Conservation (phyloP, 2,888 invertebrate genomes). For the Caenorhabditis panamensis region DNA sequence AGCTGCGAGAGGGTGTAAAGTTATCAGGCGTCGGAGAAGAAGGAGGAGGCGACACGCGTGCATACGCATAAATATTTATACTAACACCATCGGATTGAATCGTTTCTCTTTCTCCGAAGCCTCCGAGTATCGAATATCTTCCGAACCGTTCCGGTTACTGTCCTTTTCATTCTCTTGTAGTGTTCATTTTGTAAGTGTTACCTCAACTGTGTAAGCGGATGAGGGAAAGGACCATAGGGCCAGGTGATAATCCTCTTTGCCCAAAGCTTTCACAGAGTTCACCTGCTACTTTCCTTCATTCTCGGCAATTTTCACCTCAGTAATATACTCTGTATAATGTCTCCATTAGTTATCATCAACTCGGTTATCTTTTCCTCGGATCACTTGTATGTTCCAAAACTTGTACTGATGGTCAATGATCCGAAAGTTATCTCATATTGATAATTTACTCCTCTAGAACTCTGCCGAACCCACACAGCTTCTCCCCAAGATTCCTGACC, state of each 20-base stretch:
- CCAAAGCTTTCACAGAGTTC: neutral
- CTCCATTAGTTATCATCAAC: neutral
- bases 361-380: neutral
- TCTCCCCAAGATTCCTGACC: too few species aligned
- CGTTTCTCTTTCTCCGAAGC: constrained; percentile 12
- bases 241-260: too few species aligned
- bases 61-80: constrained; percentile 45
- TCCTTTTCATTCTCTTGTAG: too few species aligned
- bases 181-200: neutral
- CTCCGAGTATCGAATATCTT: neutral
- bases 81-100: constrained; percentile 19
- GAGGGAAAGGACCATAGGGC: neutral
- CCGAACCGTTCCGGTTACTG: neutral
- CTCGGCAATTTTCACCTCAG: too few species aligned
- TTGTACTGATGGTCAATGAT: too few species aligned
- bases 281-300: neutral
- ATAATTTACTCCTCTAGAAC: too few species aligned
- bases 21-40: constrained; percentile 23
- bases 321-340: too few species aligned
- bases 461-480: too few species aligned
- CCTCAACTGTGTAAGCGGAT: neutral
- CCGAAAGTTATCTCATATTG: too few species aligned
- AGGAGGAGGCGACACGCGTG: constrained; percentile 17
- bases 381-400: neutral
- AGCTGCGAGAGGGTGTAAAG: constrained; percentile 33